phyloP scores from a whole-genome alignment of 2,797 vertebrate genomes.

The Labroides dimidiatus region DNA sequence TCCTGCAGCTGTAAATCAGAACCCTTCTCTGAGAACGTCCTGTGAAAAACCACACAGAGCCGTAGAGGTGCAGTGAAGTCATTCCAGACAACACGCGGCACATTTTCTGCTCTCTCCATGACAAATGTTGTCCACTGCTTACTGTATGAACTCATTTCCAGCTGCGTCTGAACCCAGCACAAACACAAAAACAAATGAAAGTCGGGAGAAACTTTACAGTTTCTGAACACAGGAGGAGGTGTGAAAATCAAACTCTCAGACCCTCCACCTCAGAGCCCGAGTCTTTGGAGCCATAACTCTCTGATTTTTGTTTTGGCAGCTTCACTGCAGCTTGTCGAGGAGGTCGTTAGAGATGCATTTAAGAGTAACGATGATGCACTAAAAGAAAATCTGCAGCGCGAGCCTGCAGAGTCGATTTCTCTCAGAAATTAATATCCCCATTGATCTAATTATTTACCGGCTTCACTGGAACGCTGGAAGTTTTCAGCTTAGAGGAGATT shows the following conservation, averaged over 20 bases:
- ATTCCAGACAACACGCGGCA: background rate
- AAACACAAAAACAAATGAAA: constrained; percentile 15
- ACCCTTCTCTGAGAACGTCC: background rate
- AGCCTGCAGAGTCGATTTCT: constrained; percentile 31
- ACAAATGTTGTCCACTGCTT: constrained; percentile 24
- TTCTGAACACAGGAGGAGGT: constrained; percentile 10
- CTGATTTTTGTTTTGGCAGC: constrained; percentile 32
- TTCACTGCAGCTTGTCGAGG: constrained; percentile 46
- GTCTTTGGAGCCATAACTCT: constrained; percentile 36
- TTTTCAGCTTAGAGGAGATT: constrained; percentile 5
- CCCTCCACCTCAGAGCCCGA: constrained; percentile 9
- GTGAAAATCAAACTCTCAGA: constrained; percentile 16
- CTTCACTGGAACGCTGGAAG: constrained; percentile 30
- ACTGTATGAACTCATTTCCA: constrained; percentile 12
- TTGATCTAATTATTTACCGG: constrained; percentile 55
- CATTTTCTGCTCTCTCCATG: constrained; percentile 6
- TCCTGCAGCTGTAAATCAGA: background rate
- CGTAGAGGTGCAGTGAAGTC: background rate
- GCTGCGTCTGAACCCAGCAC: constrained; percentile 24
- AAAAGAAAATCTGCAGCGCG: constrained; percentile 30
- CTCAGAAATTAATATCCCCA: constrained; percentile 28
- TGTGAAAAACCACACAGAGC: background rate
- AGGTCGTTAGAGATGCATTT: constrained; percentile 55
- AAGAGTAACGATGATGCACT: constrained; percentile 43
- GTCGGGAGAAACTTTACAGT: constrained; percentile 4